Evolutionary conservation across 2,888 invertebrate species (phyloP), one percentile per base, ranked within the genome.

Genomic region (Tenthredo mesomela): DNA sequence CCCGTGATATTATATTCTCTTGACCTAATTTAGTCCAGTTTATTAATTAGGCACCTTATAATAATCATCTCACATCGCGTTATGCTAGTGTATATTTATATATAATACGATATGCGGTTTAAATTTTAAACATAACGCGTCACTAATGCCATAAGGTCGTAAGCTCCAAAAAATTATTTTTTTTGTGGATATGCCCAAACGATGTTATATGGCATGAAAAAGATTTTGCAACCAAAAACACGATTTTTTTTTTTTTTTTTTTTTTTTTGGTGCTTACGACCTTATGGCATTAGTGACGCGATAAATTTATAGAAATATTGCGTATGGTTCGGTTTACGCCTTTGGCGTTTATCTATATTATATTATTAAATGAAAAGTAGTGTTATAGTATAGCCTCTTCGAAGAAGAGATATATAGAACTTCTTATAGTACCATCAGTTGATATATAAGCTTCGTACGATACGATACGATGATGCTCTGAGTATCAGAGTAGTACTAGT

Each of bases 361-460:
- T n/a, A n/a, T n/a, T 71, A 71, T 33, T 3, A 71, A 40, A n/a
- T 33, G 12, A n/a, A n/a, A 71, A 73, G 47, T 47, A 25, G 4
- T 40, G n/a, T 40, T 10, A 43, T 43, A 33, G 4, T 33, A 47
- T 7, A 9, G 40, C 10, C 40, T 73, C 43, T 73, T 73, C 73
- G 73, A 21, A 43, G 73, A 73, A 73, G 73, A 73, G 73, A 73
- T 54, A n/a, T n/a, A n/a, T 6, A 37, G 40, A 40, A 37, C n/a
- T 40, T 9, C n/a, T n/a, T n/a, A n/a, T n/a, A n/a, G 5, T 9
- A 15, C 37, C 18, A 25, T 61, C 10, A 9, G 40, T 15, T 37
- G 70, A 37, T 71, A n/a, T 18, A 50, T 6, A 37, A 71, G 40
- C 40, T 71, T 71, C 40, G 33, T 40, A 71, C 37, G 18, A 21